Base-by-base conservation (phyloP, 2,113 vertebrate species). In the Prunella himalayana region DNA sequence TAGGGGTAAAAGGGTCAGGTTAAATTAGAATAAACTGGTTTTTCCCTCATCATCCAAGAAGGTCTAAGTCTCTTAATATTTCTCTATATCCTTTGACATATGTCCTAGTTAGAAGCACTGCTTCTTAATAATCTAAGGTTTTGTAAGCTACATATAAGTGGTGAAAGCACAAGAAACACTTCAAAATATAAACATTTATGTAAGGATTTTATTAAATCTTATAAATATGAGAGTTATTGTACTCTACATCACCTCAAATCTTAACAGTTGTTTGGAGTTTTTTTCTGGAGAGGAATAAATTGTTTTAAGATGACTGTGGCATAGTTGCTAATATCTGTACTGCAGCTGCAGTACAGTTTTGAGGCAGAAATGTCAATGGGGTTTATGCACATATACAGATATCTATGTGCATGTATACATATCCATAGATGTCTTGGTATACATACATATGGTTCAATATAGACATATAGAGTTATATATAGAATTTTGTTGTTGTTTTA, bases 371-470 rank as follows among this genome's bases (percentile, higher is more conserved):
- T 60, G 4, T 35, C 24, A 31, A 3, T 24, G 25, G 1, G 2
- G 1, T 30, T 87, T 60, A 25, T 56, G 31, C 9, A 21, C 3
- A 7, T 33, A 33, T 27, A 11, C 10, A 80, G 23, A 60, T 35
- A 24, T 4, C 2, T 25, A 39, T 5, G 5, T 22, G 1, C 9
- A 24, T 31, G 25, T 3, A 19, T 31, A 15, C 2, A 16, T 31
- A 24, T 41, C 19, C 15, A 5, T 28, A 68, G 13, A 20, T 24
- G 23, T 45, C 35, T 3, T 8, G 37, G 3, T 39, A 37, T 11
- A 11, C 3, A 20, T 20, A 17, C 1, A 11, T 30, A 4, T 17
- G 25, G 54, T 33, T 47, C 23, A 57, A 28, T 57, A 47, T 6
- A 45, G 8, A 63, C 4, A 25, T 27, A 11, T 27, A 44, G 5